phyloP scores from a whole-genome alignment of 2,797 vertebrate species.

The Alectoris magna region DNA sequence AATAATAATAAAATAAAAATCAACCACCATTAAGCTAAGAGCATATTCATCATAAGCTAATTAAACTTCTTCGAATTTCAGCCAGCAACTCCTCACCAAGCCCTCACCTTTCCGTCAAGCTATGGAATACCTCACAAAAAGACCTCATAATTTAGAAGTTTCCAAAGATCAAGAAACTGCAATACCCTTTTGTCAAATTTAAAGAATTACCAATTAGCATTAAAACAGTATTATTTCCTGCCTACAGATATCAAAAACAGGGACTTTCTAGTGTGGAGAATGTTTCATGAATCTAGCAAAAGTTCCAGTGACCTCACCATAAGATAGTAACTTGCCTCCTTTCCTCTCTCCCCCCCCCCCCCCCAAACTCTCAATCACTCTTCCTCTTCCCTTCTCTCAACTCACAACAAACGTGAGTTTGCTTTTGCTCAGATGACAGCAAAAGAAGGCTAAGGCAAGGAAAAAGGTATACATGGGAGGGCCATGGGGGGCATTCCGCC shows the following conservation, averaged over 20 bases:
- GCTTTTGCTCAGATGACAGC: background rate
- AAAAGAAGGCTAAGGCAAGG: background rate
- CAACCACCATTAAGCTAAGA: background rate
- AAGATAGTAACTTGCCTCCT: background rate
- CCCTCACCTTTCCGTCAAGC: background rate
- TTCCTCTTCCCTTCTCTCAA: background rate
- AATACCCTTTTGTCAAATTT: background rate
- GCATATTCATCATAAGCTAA: background rate
- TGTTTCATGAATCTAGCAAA: background rate
- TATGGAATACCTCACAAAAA: background rate
- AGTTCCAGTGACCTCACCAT: background rate
- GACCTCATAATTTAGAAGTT: background rate
- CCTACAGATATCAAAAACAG: background rate
- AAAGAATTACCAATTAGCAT: background rate
- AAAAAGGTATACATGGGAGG: background rate
- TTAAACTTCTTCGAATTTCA: background rate
- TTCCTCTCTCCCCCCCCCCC: background rate
- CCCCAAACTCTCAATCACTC: background rate
- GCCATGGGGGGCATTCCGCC: background rate
- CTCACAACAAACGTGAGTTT: background rate
- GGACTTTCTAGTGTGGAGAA: background rate
- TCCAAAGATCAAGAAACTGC: background rate
- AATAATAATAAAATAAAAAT: no score
- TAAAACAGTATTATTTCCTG: background rate
- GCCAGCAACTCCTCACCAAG: background rate